A percentile compares a stretch with the other conserved stretches of the same genome.
Conservation (phyloP, 2,113 vertebrate genomes). For the Serilophus lunatus region DNA sequence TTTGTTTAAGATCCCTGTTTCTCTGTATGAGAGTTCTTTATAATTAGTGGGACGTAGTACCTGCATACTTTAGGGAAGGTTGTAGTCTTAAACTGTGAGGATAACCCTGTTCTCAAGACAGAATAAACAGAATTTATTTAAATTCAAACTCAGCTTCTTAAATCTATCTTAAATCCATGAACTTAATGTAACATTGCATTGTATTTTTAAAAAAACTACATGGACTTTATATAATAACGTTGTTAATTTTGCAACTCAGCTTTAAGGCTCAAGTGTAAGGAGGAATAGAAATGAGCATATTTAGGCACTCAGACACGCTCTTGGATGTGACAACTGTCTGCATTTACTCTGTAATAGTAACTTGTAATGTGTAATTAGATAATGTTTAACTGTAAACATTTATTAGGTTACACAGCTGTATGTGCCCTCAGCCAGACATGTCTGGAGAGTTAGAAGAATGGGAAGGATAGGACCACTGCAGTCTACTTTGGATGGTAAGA, state of each 20-base stretch:
- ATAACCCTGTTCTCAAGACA: background rate
- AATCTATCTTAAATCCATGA: background rate
- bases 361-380: background rate
- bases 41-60: background rate
- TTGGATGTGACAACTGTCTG: background rate
- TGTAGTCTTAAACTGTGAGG: background rate
- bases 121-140: background rate
- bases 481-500: conserved; percentile 92
- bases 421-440: conserved; percentile 90
- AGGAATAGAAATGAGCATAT: background rate
- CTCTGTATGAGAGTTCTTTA: background rate
- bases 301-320: background rate
- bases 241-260: background rate
- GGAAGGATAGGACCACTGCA: conserved; percentile 94
- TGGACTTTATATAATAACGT: background rate
- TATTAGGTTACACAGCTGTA: conserved; percentile 94
- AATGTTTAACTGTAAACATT: background rate
- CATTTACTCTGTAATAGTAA: background rate
- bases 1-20: background rate
- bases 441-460: conserved; percentile 94
- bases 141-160: background rate
- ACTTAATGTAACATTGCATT: background rate
- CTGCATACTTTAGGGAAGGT: background rate
- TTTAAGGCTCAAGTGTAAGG: background rate
- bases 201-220: background rate